Conservation (phyloP, 2,797 vertebrate genomes). For the Simalia tracyae region DNA sequence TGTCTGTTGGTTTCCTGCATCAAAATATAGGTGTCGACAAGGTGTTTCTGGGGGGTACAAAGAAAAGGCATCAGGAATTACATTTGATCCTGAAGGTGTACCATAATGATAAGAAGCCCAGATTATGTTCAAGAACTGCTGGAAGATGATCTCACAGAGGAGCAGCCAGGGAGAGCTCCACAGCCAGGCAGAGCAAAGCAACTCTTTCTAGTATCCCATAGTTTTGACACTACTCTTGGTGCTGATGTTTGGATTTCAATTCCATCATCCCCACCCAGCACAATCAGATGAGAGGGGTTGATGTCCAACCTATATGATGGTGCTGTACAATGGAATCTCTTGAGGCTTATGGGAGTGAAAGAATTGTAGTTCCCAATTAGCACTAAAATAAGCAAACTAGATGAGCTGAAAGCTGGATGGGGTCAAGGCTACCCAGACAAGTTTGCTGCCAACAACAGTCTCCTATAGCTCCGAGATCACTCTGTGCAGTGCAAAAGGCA, state of each 20-base stretch:
- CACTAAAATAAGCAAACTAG: background rate
- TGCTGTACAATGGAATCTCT: background rate
- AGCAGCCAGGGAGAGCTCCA: background rate
- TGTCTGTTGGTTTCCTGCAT: background rate
- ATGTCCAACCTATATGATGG: background rate
- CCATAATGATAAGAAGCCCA: background rate
- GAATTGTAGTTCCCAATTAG: background rate
- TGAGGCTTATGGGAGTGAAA: background rate
- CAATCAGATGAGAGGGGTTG: background rate
- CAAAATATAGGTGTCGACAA: background rate
- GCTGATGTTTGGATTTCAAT: background rate
- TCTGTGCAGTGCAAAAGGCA: background rate
- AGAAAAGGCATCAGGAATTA: background rate
- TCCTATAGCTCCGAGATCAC: background rate
- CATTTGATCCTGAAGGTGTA: background rate
- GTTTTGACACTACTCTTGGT: background rate
- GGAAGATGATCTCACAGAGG: background rate
- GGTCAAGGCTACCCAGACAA: background rate
- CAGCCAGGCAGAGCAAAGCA: background rate
- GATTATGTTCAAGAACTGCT: background rate
- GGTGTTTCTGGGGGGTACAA: background rate
- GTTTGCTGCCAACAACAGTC: background rate
- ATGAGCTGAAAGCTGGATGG: background rate
- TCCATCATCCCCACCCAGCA: background rate
- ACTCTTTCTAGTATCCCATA: background rate